Evolutionary conservation across 2,888 invertebrate species (phyloP).

Genomic region (Sesia bembeciformis): DNA sequence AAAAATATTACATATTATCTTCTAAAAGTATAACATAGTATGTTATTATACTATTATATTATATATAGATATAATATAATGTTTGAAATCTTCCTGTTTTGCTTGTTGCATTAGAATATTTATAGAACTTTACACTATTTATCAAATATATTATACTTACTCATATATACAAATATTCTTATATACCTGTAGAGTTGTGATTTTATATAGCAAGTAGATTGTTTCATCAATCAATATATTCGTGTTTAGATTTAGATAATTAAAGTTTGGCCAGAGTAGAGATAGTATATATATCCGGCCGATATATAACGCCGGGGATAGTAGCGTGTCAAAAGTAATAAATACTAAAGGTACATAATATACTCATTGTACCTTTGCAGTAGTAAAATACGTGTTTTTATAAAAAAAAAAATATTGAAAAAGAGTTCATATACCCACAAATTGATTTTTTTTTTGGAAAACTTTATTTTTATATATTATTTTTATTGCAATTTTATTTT

Average conservation of each 20-base stretch:
- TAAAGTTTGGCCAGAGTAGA: no score
- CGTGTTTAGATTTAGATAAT: no score
- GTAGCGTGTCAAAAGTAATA: conserved; percentile 1
- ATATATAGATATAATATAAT: no score
- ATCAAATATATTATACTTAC: neutral
- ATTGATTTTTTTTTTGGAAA: conserved; percentile 16
- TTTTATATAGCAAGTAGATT: neutral
- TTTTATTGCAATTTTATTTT: conserved; percentile 6
- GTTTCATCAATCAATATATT: no score
- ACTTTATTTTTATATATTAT: conserved; percentile 13
- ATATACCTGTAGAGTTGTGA: conserved; percentile 8
- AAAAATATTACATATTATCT: no score
- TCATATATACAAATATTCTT: conserved; percentile 1
- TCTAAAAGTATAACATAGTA: no score
- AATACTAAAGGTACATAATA: conserved; percentile 1
- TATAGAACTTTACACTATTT: no score
- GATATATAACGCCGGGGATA: neutral
- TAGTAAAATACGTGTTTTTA: conserved; percentile 48
- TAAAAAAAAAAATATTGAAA: conserved; percentile 40
- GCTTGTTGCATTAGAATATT: no score
- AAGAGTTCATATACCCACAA: conserved; percentile 65
- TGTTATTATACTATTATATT: no score
- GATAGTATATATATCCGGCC: neutral
- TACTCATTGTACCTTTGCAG: conserved; percentile 3
- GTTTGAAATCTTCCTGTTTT: no score